A percentile compares a stretch with the other conserved stretches of the same genome.
Evolutionary conservation across 1,140 invertebrate species (phyloP).

Genomic region (Drosophila suzukii): DNA sequence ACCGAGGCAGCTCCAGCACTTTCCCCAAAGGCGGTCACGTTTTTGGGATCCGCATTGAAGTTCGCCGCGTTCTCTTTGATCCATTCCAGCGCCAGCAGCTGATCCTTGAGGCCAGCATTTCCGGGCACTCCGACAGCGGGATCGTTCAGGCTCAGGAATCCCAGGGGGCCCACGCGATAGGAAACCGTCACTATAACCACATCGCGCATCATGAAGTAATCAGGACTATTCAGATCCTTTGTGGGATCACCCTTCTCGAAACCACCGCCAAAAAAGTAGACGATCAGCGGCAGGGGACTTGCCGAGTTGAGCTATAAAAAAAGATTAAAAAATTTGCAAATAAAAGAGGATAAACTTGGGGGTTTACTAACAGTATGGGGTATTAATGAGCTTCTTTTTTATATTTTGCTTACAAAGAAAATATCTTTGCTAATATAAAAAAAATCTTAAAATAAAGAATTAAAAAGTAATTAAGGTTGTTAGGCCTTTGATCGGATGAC

Average conservation of each 20-base stretch:
- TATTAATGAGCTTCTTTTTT: too few relatives aligned
- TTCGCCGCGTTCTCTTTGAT: slow-evolving; percentile 67
- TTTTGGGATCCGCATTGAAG: slow-evolving; percentile 79
- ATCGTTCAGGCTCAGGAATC: slow-evolving; percentile 86
- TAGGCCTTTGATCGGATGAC: too few relatives aligned
- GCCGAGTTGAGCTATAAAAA: slow-evolving; percentile 41
- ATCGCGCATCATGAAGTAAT: slow-evolving; percentile 86
- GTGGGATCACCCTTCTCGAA: slow-evolving; percentile 86
- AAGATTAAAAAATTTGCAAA: neutral
- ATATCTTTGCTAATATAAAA: too few relatives aligned
- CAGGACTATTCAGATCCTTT: slow-evolving; percentile 82
- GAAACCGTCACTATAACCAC: slow-evolving; percentile 85
- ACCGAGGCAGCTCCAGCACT: slow-evolving; percentile 84
- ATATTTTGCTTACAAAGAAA: too few relatives aligned
- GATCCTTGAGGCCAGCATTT: slow-evolving; percentile 86
- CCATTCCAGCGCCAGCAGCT: slow-evolving; percentile 84
- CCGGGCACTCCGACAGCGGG: slow-evolving; percentile 84
- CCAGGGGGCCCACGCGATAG: slow-evolving; percentile 85
- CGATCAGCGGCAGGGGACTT: slow-evolving; percentile 61
- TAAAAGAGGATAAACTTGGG: too few relatives aligned
- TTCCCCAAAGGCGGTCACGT: slow-evolving; percentile 79
- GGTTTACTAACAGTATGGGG: too few relatives aligned
- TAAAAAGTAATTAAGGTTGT: too few relatives aligned
- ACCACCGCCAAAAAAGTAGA: slow-evolving; percentile 88
- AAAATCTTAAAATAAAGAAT: too few relatives aligned